Evolutionary conservation across 2,888 invertebrate species (phyloP).

Genomic region (Hartigia nigra): DNA sequence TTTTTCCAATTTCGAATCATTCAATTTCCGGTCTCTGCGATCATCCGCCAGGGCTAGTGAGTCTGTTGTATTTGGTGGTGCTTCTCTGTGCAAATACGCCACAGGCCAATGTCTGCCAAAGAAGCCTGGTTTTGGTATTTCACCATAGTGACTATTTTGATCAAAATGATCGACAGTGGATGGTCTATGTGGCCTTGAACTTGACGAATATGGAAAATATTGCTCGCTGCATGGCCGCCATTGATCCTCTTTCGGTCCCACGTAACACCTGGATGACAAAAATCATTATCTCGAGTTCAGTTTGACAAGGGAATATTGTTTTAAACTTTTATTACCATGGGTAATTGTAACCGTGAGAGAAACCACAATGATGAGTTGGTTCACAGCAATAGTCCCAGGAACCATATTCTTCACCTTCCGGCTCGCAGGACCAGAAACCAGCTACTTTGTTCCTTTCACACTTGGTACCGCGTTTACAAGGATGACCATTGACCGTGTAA

Average conservation of each 20-base stretch:
- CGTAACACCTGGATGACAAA: slow-evolving; percentile 78
- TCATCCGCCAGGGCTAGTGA: slow-evolving; percentile 36
- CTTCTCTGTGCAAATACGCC: slow-evolving; percentile 82
- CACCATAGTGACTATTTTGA: slow-evolving; percentile 62
- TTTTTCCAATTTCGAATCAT: neutral
- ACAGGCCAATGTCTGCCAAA: slow-evolving; percentile 78
- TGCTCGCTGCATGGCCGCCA: slow-evolving; percentile 90
- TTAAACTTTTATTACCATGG: slow-evolving; percentile 74
- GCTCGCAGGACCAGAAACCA: slow-evolving; percentile 87
- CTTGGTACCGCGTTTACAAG: slow-evolving; percentile 76
- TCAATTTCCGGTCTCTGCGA: slow-evolving; percentile 11
- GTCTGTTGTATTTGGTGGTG: slow-evolving; percentile 79
- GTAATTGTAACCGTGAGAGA: slow-evolving; percentile 83
- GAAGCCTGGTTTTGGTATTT: slow-evolving; percentile 62
- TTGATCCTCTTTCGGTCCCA: slow-evolving; percentile 80
- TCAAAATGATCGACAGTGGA: slow-evolving; percentile 63
- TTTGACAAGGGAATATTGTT: neutral
- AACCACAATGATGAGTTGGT: slow-evolving; percentile 85
- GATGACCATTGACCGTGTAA: slow-evolving; percentile 85
- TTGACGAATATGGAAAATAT: slow-evolving; percentile 75
- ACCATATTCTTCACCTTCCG: slow-evolving; percentile 76
- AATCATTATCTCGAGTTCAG: slow-evolving; percentile 16
- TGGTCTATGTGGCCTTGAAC: slow-evolving; percentile 61
- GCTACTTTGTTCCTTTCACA: slow-evolving; percentile 81
- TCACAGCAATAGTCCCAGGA: slow-evolving; percentile 90